Percentiles rank a stretch among this genome's conserved stretches.
phyloP scores from a whole-genome alignment of 2,113 vertebrate genomes.

The Anser cygnoides region DNA sequence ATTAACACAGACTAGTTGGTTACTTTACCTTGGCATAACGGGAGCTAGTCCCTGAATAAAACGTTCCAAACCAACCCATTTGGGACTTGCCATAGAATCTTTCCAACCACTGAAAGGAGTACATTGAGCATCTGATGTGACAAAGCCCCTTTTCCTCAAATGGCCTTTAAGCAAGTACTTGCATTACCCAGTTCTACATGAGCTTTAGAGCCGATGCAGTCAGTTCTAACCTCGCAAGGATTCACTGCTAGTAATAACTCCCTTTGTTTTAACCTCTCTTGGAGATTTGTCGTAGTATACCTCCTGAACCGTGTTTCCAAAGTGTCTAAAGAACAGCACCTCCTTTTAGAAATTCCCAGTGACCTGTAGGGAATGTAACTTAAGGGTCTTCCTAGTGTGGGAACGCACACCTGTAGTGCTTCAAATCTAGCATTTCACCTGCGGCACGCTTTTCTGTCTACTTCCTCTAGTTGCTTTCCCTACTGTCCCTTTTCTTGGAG shows the following conservation, averaged over 20 bases:
- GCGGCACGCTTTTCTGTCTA: not conserved
- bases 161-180: not conserved
- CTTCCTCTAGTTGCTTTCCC: not conserved
- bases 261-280: not conserved
- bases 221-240: not conserved
- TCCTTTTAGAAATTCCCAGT: not conserved
- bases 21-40: not conserved
- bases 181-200: not conserved
- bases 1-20: slow-evolving; percentile 32
- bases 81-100: not conserved
- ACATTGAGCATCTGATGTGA: not conserved
- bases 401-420: not conserved
- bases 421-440: not conserved
- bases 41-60: slow-evolving; percentile 10
- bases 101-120: not conserved
- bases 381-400: not conserved
- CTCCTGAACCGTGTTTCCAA: not conserved
- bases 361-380: not conserved
- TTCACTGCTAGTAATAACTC: not conserved
- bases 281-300: not conserved
- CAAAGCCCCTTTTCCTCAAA: not conserved
- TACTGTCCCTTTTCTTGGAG: not conserved
- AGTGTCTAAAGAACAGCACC: not conserved
- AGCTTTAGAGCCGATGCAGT: not conserved
- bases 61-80: not conserved